These are phyloP conservation scores for Leucoraja erinaceus DNA, from an alignment of 2,113 vertebrate species.

Conservation along the genomic window DNA sequence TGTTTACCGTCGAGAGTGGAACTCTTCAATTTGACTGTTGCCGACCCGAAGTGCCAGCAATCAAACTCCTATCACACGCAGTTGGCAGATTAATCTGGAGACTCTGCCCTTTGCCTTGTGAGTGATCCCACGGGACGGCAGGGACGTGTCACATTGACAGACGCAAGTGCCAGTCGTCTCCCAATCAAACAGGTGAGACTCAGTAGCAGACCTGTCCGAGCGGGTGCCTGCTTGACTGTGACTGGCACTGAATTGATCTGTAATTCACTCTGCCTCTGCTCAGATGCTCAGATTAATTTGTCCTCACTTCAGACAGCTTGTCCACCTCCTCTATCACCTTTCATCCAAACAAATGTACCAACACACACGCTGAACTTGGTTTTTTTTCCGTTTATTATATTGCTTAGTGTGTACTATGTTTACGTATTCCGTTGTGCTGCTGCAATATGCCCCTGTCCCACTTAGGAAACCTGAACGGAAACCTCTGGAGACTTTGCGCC, in stretches of 20 bases:
- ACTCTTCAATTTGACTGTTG: neutral
- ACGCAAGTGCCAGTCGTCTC: neutral
- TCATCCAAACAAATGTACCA: too few species aligned
- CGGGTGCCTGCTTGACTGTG: neutral
- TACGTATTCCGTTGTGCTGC: too few species aligned
- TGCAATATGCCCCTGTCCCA: too few species aligned
- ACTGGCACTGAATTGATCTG: neutral
- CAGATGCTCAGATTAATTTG: neutral
- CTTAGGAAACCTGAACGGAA: too few species aligned
- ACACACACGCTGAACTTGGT: too few species aligned
- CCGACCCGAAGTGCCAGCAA: neutral
- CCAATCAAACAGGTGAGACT: neutral
- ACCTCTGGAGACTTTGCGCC: too few species aligned
- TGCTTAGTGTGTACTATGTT: too few species aligned
- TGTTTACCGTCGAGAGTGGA: neutral
- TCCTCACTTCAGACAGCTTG: neutral
- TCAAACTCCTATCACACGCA: neutral
- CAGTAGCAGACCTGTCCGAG: neutral
- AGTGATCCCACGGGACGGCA: neutral
- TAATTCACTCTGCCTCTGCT: neutral
- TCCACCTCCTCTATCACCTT: too few species aligned
- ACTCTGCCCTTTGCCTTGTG: too few species aligned
- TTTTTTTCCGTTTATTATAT: too few species aligned
- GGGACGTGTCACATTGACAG: neutral
- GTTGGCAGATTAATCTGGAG: conserved; percentile 2